Evolutionary conservation across 2,113 vertebrate genomes (phyloP).

Genomic region (Collichthys lucidus): DNA sequence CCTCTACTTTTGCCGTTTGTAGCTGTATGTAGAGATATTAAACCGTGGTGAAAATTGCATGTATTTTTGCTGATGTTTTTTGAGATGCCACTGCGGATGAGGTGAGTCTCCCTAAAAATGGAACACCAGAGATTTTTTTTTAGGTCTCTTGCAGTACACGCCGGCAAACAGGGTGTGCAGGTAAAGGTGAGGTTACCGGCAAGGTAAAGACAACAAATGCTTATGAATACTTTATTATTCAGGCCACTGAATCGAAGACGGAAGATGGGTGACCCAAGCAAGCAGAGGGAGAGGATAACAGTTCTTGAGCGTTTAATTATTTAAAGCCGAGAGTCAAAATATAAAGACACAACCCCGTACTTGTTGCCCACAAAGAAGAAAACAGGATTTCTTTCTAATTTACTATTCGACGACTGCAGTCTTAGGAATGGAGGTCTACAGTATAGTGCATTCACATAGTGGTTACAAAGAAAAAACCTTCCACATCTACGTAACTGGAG

Average conservation of each 20-base stretch:
- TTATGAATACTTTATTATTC: not conserved
- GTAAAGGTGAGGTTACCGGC: not conserved
- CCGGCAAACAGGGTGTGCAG: not conserved
- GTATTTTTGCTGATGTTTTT: not conserved
- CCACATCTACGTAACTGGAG: not conserved
- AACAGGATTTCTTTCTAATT: conserved; percentile 32
- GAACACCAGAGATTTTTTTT: conserved; percentile 2
- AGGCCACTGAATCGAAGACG: not conserved
- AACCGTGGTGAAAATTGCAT: too few relatives aligned
- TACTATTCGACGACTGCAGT: conserved; percentile 7
- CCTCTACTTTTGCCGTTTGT: conserved; percentile 10
- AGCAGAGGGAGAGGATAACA: conserved; percentile 44
- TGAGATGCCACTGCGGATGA: not conserved
- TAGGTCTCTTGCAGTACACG: not conserved
- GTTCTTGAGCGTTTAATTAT: conserved; percentile 63
- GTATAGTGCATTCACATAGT: too few relatives aligned
- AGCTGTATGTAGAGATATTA: not conserved
- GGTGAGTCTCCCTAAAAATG: not conserved
- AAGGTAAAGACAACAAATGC: not conserved
- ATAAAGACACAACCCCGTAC: conserved; percentile 23
- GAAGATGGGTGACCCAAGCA: conserved; percentile 34
- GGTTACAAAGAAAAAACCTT: not conserved
- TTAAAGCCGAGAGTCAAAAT: conserved; percentile 65
- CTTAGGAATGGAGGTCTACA: not conserved
- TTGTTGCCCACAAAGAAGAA: conserved; percentile 40